These are phyloP conservation scores for Chelon labrosus DNA, from an alignment of 2,797 vertebrate genomes.

Conservation along the genomic window DNA sequence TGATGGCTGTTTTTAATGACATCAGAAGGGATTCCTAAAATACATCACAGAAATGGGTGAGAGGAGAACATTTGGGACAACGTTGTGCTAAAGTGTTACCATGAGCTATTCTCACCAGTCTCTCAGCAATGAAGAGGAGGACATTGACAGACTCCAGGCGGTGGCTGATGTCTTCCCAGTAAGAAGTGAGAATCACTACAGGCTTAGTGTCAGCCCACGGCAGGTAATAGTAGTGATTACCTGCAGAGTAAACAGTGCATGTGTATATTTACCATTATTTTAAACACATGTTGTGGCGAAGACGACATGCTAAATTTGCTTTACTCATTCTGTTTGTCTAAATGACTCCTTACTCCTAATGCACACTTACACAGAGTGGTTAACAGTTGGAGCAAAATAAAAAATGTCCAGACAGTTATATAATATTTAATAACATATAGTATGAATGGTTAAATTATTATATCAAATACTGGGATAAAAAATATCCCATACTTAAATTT, in stretches of 20 bases:
- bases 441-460: too few species aligned
- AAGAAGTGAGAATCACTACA: constrained; percentile 94
- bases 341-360: background rate
- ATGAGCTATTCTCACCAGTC: constrained; percentile 84
- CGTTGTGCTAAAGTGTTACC: background rate
- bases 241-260: constrained; percentile 75
- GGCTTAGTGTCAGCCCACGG: constrained; percentile 96
- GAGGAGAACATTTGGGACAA: background rate
- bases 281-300: constrained; percentile 25
- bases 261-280: constrained; percentile 20
- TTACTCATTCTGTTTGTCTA: background rate
- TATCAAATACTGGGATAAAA: background rate
- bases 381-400: background rate
- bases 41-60: constrained; percentile 31
- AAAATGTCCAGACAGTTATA: background rate
- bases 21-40: constrained; percentile 73
- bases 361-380: background rate
- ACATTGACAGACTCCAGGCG: constrained; percentile 91
- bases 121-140: constrained; percentile 87
- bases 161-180: constrained; percentile 98
- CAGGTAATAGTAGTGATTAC: constrained; percentile 97
- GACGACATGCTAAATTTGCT: too few species aligned
- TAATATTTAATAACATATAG: background rate
- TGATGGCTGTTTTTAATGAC: constrained; percentile 89
- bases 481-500: background rate